Percentiles rank a stretch among this genome's conserved stretches.
phyloP scores from a whole-genome alignment of 1,140 invertebrate species.

The Zaprionus ghesquierei region DNA sequence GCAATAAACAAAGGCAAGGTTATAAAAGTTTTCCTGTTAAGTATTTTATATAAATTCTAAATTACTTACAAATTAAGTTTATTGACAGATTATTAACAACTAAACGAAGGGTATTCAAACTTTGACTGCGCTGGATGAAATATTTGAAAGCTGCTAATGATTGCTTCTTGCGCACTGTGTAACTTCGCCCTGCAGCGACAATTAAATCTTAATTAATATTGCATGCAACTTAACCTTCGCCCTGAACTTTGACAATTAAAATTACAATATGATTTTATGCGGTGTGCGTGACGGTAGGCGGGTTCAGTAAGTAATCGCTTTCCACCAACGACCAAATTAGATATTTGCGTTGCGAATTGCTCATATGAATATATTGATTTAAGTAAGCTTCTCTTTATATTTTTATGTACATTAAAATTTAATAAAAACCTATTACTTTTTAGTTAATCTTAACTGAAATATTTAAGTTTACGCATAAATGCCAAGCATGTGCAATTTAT shows the following conservation, averaged over 20 bases:
- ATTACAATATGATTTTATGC: slow-evolving; percentile 31
- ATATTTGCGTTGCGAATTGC: not conserved
- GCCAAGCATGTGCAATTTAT: not conserved
- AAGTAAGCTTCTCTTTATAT: not conserved
- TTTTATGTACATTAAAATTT: not conserved
- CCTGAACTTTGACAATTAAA: slow-evolving; percentile 37
- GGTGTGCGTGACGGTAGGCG: slow-evolving; percentile 20
- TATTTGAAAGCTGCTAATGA: not conserved
- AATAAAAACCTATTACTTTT: not conserved
- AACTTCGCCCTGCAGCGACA: slow-evolving; percentile 7
- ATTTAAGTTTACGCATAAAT: not conserved
- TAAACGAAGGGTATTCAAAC: not conserved
- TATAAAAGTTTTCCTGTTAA: not conserved
- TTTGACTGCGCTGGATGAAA: not conserved
- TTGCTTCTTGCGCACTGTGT: slow-evolving; percentile 3
- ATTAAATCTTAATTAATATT: slow-evolving; percentile 45
- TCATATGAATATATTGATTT: not conserved
- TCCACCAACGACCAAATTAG: not conserved
- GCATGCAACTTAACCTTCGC: slow-evolving; percentile 47
- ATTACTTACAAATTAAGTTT: not conserved
- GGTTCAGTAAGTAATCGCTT: slow-evolving; percentile 28
- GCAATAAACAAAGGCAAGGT: not conserved
- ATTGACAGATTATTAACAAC: not conserved
- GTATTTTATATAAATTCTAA: not conserved
- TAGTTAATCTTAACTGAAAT: not conserved